Percentiles rank a stretch among this genome's conserved stretches.
Conservation (phyloP, 1,140 invertebrate species). For the Magallana gigas region DNA sequence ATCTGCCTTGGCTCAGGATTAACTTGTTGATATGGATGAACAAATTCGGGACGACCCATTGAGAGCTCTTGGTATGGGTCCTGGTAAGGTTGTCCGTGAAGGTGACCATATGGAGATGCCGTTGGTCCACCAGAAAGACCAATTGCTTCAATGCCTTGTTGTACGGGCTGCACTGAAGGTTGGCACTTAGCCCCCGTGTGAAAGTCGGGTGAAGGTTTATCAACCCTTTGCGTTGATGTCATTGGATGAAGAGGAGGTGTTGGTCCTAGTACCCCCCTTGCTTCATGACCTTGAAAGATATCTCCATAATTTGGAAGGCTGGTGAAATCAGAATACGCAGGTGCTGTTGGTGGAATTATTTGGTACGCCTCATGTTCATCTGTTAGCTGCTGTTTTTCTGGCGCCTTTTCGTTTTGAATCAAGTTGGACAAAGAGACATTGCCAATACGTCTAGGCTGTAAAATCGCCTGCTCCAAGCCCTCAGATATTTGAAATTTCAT, state of each 20-base stretch:
- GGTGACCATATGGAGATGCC: too few relatives aligned
- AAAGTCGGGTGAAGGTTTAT: background rate
- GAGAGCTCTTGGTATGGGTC: background rate
- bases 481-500: background rate
- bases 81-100: background rate
- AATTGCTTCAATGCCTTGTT: background rate
- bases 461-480: background rate
- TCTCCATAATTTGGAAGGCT: background rate
- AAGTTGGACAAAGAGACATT: background rate
- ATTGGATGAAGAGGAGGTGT: background rate
- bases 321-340: background rate
- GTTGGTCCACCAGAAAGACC: too few relatives aligned
- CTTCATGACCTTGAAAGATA: background rate
- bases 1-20: background rate
- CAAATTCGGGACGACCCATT: background rate
- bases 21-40: background rate
- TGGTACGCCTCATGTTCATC: background rate
- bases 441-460: background rate
- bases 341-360: background rate
- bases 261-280: background rate
- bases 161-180: background rate
- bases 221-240: background rate
- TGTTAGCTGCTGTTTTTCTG: background rate
- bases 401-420: background rate
- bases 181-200: background rate